A percentile compares a stretch with the other conserved stretches of the same genome.
phyloP scores from a whole-genome alignment of 2,113 vertebrate genomes.

The Tamias sibiricus region DNA sequence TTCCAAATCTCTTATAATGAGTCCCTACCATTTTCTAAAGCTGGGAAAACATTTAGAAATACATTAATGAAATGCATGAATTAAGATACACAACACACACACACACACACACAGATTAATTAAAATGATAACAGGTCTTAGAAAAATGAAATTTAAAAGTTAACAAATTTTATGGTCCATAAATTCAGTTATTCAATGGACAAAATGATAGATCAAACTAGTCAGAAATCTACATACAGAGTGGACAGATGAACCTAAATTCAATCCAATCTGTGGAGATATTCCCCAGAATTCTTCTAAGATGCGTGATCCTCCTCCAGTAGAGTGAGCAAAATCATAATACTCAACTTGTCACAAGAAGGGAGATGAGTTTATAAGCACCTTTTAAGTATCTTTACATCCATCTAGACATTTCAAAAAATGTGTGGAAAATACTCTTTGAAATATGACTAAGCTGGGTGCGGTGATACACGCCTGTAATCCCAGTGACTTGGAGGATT shows the following conservation, averaged over 20 bases:
- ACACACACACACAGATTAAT: not conserved
- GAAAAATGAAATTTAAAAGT: constrained; percentile 59
- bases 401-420: constrained; percentile 20
- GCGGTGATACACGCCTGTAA: too few relatives aligned
- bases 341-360: constrained; percentile 28
- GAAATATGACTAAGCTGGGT: not conserved
- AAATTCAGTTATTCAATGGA: not conserved
- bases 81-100: not conserved
- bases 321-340: constrained; percentile 73
- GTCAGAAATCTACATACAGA: not conserved
- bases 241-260: not conserved
- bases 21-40: constrained; percentile 42
- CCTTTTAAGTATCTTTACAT: constrained; percentile 16
- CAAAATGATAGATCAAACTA: constrained; percentile 26
- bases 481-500: too few relatives aligned
- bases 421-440: constrained; percentile 9
- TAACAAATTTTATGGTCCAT: not conserved
- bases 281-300: constrained; percentile 12
- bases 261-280: not conserved
- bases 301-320: constrained; percentile 59
- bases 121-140: not conserved
- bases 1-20: not conserved
- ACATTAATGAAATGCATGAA: not conserved
- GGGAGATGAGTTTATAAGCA: not conserved
- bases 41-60: constrained; percentile 31